Percentiles rank a stretch among this genome's conserved stretches.
Evolutionary conservation across 2,888 invertebrate species (phyloP).

Genomic region (Charanyca ferruginea): DNA sequence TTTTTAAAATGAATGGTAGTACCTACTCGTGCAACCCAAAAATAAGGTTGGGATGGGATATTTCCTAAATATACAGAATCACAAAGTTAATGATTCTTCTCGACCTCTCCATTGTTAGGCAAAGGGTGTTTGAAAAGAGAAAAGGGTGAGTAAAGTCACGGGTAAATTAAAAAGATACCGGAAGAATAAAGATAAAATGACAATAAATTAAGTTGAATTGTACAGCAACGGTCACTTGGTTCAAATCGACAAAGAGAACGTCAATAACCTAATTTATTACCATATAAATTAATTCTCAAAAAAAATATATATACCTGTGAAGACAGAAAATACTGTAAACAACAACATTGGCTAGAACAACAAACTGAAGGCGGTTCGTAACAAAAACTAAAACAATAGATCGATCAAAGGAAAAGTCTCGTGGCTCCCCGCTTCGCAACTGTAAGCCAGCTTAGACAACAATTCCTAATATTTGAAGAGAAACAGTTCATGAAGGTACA

Average conservation of each 20-base stretch:
- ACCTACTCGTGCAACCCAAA: not conserved
- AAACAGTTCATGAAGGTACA: constrained; percentile 41
- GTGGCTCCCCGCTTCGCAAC: constrained; percentile 21
- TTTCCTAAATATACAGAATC: not conserved
- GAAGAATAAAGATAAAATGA: constrained; percentile 9
- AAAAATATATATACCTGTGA: constrained; percentile 12
- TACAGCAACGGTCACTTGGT: not conserved
- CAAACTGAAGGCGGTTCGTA: constrained; percentile 21
- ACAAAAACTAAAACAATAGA: constrained; percentile 45
- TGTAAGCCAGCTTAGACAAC: constrained; percentile 42
- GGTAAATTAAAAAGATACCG: not conserved
- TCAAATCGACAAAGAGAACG: not conserved
- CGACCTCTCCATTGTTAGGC: not conserved
- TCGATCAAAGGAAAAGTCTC: constrained; percentile 43
- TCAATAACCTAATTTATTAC: not conserved
- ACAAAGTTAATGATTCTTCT: not conserved
- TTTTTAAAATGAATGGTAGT: not conserved
- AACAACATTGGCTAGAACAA: constrained; percentile 14
- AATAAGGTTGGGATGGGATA: not conserved
- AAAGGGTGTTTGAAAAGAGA: not conserved
- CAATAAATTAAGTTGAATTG: not conserved
- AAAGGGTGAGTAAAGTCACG: not conserved
- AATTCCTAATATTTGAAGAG: constrained; percentile 36
- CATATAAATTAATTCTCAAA: not conserved
- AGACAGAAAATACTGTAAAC: constrained; percentile 4